Evolutionary conservation across 2,888 invertebrate species (phyloP).

Genomic region (Drosophila eohydei): DNA sequence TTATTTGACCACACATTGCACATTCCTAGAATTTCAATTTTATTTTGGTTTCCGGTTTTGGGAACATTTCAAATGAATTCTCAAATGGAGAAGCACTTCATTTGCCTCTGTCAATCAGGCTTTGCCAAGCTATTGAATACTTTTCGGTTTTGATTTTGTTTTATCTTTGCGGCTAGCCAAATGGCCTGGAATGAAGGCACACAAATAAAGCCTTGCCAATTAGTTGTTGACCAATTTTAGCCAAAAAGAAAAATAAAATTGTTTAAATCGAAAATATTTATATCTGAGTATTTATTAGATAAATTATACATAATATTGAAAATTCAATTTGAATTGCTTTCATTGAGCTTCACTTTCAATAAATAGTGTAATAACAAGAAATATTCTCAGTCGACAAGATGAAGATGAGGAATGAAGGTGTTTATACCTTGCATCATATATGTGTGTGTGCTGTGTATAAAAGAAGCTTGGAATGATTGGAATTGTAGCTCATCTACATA

Average conservation of each 20-base stretch:
- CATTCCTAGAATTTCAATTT: constrained; percentile 38
- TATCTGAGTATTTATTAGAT: background rate
- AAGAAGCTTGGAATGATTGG: too few relatives aligned
- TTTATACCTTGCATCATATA: too few relatives aligned
- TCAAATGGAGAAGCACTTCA: constrained; percentile 14
- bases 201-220: constrained; percentile 5
- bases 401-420: background rate
- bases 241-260: background rate
- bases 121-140: constrained; percentile 12
- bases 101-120: constrained; percentile 16
- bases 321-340: background rate
- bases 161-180: constrained; percentile 7
- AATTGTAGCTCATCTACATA: too few relatives aligned
- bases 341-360: background rate
- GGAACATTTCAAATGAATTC: constrained; percentile 2
- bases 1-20: constrained; percentile 27
- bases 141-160: constrained; percentile 20
- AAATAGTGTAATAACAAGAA: too few relatives aligned
- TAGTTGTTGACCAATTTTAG: background rate
- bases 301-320: background rate
- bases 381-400: background rate
- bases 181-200: constrained; percentile 14
- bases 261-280: background rate
- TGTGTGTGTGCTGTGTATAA: too few relatives aligned
- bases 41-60: constrained; percentile 29